Conservation (phyloP, 2,888 invertebrate genomes). For the Chromoteleia sp. region DNA sequence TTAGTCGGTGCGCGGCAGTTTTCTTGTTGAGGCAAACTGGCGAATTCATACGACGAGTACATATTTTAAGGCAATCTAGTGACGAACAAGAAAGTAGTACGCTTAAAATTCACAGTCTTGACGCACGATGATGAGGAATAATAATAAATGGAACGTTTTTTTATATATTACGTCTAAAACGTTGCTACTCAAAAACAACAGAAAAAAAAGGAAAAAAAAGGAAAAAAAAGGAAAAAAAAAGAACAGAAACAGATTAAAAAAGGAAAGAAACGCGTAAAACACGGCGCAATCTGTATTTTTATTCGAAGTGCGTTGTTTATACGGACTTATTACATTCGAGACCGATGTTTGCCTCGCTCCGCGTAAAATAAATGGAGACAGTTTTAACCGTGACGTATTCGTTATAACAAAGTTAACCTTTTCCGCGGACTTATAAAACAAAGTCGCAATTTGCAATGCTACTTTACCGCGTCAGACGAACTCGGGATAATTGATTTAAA, state of each 20-base stretch:
- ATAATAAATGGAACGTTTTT: conserved; percentile 22
- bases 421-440: conserved; percentile 49
- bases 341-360: conserved; percentile 5
- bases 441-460: conserved; percentile 58
- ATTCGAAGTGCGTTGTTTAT: conserved; percentile 9
- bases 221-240: too few relatives aligned
- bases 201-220: too few relatives aligned
- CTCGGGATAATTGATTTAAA: conserved; percentile 83
- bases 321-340: conserved; percentile 28
- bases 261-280: too few relatives aligned
- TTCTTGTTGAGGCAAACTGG: conserved; percentile 25
- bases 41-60: conserved; percentile 28
- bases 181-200: too few relatives aligned
- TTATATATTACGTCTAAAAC: too few relatives aligned
- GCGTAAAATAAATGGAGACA: conserved; percentile 31
- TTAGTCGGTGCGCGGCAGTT: conserved; percentile 6
- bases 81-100: conserved; percentile 43
- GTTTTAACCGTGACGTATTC: conserved; percentile 31
- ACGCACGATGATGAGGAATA: conserved; percentile 35
- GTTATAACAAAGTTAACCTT: conserved; percentile 43
- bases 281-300: too few relatives aligned
- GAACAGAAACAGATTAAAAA: too few relatives aligned
- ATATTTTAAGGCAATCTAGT: conserved; percentile 51
- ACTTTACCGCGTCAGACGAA: conserved; percentile 67
- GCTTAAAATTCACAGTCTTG: conserved; percentile 15